Evolutionary conservation across 2,888 invertebrate species (phyloP), one percentile per base, ranked within the genome.

Genomic region (Thereva nobilitata): DNA sequence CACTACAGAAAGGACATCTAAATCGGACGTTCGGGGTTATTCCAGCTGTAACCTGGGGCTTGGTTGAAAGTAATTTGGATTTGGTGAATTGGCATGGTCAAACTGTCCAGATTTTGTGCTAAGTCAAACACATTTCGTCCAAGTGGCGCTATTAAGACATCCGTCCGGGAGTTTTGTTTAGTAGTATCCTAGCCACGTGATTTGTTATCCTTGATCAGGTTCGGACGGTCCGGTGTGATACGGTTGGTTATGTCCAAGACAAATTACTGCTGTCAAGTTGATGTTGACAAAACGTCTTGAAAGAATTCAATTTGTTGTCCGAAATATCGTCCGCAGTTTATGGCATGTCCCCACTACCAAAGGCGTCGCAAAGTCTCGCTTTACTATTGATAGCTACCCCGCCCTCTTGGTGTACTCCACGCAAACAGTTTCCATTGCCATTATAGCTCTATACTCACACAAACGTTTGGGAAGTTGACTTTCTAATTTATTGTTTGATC

Each of bases 271-370:
- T 68, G 68, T 68, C 68, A 68, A 53, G 61, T 53, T 68, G 65
- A 68, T 61, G 68, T 59, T 68, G 68, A 68, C 65, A 68, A 65
- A 68, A 65, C 53, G 59, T 68, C 65, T 55, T 52, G 53, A 68
- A 68, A 54, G 68, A 68, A 68, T 68, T 68, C 61, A 68, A 68
- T 68, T 68, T 68, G 57, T 64, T 67, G 64, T 68, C 61, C 61
- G 5, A 61, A 61, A 67, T 67, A 61, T 66, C 37, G 59, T 53
- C 53, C 50, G 41, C 47, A 63, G 34, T 63, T 63, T 63, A 23
- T 50, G 10, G 12, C 38, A 47, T 5, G 35, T 47, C 5, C n/a
- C 8, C 50, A 8, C 37, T 59, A 38, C n/a, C 38, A 12, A 8
- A 10, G 61, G 50, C 61, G 61, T 40, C 61, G 10, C 50, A 49